These are phyloP conservation scores for Cavia aperea DNA, from an alignment of 2,113 vertebrate genomes.

Conservation along the genomic window DNA sequence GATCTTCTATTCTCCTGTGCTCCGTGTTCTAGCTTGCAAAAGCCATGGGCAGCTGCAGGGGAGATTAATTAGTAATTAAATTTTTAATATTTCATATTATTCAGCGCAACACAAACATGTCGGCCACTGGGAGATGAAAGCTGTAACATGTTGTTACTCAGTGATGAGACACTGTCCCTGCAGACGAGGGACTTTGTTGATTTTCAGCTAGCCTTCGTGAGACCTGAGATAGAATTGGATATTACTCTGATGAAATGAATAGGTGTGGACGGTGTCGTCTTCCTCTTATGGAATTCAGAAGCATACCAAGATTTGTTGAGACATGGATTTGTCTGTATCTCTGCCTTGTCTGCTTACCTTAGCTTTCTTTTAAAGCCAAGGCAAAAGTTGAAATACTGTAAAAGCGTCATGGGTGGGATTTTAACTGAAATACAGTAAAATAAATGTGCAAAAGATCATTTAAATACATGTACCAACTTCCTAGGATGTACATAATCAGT, in stretches of 20 bases:
- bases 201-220: neutral
- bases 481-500: neutral
- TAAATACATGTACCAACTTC: neutral
- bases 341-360: neutral
- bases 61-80: slow-evolving; percentile 60
- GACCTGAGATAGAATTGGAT: neutral
- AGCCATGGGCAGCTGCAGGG: slow-evolving; percentile 39
- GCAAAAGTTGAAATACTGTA: neutral
- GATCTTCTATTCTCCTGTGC: slow-evolving; percentile 15
- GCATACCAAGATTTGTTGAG: neutral
- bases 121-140: neutral
- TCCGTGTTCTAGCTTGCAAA: slow-evolving; percentile 56
- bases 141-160: neutral
- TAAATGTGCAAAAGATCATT: neutral
- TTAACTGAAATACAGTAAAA: neutral
- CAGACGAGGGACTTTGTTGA: neutral
- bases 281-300: neutral
- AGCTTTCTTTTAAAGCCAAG: neutral
- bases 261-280: neutral
- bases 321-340: neutral
- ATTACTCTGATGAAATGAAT: neutral
- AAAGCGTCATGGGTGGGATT: neutral
- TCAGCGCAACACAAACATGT: neutral
- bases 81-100: slow-evolving; percentile 51
- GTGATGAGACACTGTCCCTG: neutral